Evolutionary conservation across 1,140 invertebrate species (phyloP).

Genomic region (Tachypleus tridentatus): DNA sequence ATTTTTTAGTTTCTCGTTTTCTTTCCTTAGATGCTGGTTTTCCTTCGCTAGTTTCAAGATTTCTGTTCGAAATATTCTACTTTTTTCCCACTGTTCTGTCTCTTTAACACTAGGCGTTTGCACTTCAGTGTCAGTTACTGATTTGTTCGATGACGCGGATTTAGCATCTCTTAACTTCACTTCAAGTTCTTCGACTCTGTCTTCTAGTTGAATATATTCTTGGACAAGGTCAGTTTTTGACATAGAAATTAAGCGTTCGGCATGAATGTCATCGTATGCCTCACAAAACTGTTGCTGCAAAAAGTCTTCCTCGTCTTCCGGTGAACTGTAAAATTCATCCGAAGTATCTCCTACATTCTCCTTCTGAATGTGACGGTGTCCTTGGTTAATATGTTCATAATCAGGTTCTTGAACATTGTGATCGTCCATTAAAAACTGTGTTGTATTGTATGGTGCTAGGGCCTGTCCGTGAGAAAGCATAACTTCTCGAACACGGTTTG

Average conservation of each 20-base stretch:
- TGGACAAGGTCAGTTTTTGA: conserved; percentile 70
- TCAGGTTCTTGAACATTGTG: conserved; percentile 63
- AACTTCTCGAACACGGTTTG: conserved; percentile 29
- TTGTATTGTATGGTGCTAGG: conserved; percentile 81
- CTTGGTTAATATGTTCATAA: conserved; percentile 31
- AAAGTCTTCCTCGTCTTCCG: conserved; percentile 80
- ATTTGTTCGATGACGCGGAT: background rate
- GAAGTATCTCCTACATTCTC: conserved; percentile 35
- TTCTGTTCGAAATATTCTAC: conserved; percentile 40
- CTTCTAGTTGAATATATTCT: conserved; percentile 72
- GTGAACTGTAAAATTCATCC: conserved; percentile 38
- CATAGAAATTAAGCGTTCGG: conserved; percentile 66
- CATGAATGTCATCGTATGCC: conserved; percentile 74
- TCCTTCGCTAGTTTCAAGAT: conserved; percentile 43
- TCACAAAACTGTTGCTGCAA: conserved; percentile 83
- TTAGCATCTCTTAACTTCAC: conserved; percentile 39
- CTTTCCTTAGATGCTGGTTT: conserved; percentile 40
- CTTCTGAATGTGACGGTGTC: conserved; percentile 42
- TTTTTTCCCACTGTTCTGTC: conserved; percentile 28
- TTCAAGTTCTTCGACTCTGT: conserved; percentile 57
- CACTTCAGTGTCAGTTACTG: background rate
- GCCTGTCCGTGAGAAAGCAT: conserved; percentile 33
- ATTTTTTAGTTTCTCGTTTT: conserved; percentile 32
- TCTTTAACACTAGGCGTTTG: conserved; percentile 11
- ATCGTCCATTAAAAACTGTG: conserved; percentile 86